Base-by-base conservation (phyloP, 2,888 invertebrate species). In the Hypolimnas misippus region DNA sequence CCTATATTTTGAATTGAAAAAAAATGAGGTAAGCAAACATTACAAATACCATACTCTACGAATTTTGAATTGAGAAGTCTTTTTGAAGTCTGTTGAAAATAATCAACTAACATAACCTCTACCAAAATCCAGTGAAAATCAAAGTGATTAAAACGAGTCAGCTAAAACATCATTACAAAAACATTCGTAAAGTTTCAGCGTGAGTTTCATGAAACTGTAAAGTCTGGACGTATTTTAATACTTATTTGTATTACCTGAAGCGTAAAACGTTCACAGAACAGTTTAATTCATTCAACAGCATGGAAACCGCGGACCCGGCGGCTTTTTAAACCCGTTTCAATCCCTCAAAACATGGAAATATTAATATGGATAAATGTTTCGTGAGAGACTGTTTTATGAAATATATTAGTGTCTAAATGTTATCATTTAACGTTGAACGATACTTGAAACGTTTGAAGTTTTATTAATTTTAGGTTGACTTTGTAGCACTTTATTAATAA, bases 211-310 rank as follows among this genome's bases (percentile, higher is more conserved):
- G 19, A 19, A 12, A 31, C 14, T 46, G 17, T 5, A 25, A 25
- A 54, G 7, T 29, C 19, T 51, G 42, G 60, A 46, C 52, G 49
- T 46, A 50, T 49, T 55, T 60, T 38, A 60, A 55, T 46, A 49
- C 17, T 58, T 64, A 62, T 66, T 63, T 62, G 61, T 55, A 56
- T 50, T 42, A 57, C 59, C 62, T 40, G 31, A 50, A 56, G 64
- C 59, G 59, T 40, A 31, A 67, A 58, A 50, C 62, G 50, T 58
- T 59, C 56, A 42, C 21, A 49, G 51, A 62, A 62, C 52, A 60
- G 49, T 62, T 66, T 66, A 63, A 68, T 68, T 63, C 65, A 68
- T 68, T 66, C 59, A 66, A 54, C 44, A 57, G 61, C 57, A 56
- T 58, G 62, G 46, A 63, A 66, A 59, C 68, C 66, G 46, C 68